phyloP scores from a whole-genome alignment of 2,797 vertebrate species.

The Anguilla obscura region DNA sequence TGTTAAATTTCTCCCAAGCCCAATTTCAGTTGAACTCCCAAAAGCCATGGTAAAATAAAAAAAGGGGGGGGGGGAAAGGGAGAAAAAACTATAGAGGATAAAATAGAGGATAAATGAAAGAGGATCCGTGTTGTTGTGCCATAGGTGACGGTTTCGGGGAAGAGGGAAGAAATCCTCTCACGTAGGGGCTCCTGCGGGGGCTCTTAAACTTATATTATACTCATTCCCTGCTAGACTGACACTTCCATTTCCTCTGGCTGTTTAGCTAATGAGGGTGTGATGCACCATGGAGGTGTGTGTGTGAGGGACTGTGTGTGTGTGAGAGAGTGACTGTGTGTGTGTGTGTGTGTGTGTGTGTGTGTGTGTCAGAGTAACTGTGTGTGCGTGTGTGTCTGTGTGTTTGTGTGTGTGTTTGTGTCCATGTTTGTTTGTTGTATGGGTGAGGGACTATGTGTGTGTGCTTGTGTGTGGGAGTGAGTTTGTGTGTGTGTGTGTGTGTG shows the following conservation, averaged over 20 bases:
- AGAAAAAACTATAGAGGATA: not conserved
- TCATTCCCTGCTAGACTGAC: constrained; percentile 15
- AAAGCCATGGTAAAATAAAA: not conserved
- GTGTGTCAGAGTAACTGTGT: too few relatives aligned
- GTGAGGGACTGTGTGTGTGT: not conserved
- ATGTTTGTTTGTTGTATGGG: not conserved
- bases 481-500: not conserved
- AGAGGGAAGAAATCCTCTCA: not conserved
- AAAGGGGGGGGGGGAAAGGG: not conserved
- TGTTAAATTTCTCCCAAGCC: not conserved
- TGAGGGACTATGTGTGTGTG: not conserved
- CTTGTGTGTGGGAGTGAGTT: not conserved
- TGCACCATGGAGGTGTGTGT: not conserved
- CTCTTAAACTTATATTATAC: too few relatives aligned
- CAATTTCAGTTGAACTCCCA: not conserved
- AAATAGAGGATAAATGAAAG: not conserved
- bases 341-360: not conserved
- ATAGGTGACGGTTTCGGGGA: not conserved
- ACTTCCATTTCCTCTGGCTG: not conserved
- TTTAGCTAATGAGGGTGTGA: not conserved
- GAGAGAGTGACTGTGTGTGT: not conserved
- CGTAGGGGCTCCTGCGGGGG: not conserved
- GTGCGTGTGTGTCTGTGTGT: not conserved
- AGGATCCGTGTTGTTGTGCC: not conserved
- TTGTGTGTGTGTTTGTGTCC: not conserved